These are phyloP conservation scores for Lysandra bellargus DNA, from an alignment of 2,888 invertebrate species.

Conservation along the genomic window DNA sequence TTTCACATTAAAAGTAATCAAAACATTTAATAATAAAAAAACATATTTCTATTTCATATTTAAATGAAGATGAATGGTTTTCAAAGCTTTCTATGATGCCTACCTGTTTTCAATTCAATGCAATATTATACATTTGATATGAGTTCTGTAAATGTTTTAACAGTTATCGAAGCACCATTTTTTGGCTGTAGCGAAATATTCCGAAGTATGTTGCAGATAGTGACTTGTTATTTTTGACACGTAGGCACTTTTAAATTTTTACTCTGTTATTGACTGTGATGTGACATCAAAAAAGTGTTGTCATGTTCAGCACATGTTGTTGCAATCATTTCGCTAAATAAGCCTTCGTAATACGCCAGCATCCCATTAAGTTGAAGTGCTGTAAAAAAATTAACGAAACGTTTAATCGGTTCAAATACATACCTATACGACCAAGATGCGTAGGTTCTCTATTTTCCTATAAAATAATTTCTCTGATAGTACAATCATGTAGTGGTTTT, in stretches of 20 bases:
- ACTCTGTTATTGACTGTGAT: not conserved
- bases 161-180: not conserved
- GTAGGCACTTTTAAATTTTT: not conserved
- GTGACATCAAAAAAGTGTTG: not conserved
- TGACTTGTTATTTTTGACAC: not conserved
- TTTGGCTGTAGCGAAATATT: not conserved
- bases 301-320: not conserved
- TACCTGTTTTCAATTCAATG: not conserved
- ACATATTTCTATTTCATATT: not conserved
- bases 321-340: too few relatives aligned
- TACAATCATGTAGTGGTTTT: not conserved
- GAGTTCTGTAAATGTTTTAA: slow-evolving; percentile 12
- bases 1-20: not conserved
- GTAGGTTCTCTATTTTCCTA: not conserved
- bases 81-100: not conserved
- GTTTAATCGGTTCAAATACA: too few relatives aligned
- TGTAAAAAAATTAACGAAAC: too few relatives aligned
- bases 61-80: not conserved
- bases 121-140: slow-evolving; percentile 6
- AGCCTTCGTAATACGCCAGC: too few relatives aligned
- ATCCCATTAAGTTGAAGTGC: too few relatives aligned
- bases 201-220: not conserved
- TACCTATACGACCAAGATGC: not conserved
- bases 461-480: not conserved
- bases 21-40: not conserved